Evolutionary conservation across 2,113 vertebrate genomes (phyloP).

Genomic region (Datnioides undecimradiatus): DNA sequence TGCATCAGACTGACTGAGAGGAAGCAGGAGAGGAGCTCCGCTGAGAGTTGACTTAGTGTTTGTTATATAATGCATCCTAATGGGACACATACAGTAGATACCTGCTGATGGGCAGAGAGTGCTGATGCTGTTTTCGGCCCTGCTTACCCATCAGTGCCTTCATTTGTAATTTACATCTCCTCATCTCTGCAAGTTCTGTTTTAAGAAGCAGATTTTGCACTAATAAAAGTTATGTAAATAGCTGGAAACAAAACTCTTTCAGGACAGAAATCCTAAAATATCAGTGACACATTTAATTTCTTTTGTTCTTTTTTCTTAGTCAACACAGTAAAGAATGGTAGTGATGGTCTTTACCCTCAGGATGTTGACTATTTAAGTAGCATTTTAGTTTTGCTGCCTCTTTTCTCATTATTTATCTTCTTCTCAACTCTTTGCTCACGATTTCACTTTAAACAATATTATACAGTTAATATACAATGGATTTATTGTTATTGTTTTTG

Average conservation of each 20-base stretch:
- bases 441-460: slow-evolving; percentile 54
- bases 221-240: neutral
- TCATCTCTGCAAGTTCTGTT: neutral
- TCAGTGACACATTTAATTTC: neutral
- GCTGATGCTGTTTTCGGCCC: slow-evolving; percentile 24
- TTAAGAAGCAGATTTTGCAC: slow-evolving; percentile 1
- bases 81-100: slow-evolving; percentile 17
- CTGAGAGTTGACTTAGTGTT: slow-evolving; percentile 34
- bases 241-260: neutral
- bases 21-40: slow-evolving; percentile 12
- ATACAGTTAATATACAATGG: slow-evolving; percentile 45
- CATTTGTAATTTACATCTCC: neutral
- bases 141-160: slow-evolving; percentile 23
- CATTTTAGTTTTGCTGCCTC: slow-evolving; percentile 13
- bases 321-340: neutral
- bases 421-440: slow-evolving; percentile 31
- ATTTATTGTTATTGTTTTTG: slow-evolving; percentile 57
- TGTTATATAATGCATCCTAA: slow-evolving; percentile 40
- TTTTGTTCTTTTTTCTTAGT: neutral
- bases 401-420: slow-evolving; percentile 57
- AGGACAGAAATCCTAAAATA: neutral
- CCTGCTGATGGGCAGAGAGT: slow-evolving; percentile 28
- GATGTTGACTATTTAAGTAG: slow-evolving; percentile 3
- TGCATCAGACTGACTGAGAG: slow-evolving; percentile 1
- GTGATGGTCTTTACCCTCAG: neutral